Evolutionary conservation across 2,113 vertebrate species (phyloP).

Genomic region (Trogon melanurus): DNA sequence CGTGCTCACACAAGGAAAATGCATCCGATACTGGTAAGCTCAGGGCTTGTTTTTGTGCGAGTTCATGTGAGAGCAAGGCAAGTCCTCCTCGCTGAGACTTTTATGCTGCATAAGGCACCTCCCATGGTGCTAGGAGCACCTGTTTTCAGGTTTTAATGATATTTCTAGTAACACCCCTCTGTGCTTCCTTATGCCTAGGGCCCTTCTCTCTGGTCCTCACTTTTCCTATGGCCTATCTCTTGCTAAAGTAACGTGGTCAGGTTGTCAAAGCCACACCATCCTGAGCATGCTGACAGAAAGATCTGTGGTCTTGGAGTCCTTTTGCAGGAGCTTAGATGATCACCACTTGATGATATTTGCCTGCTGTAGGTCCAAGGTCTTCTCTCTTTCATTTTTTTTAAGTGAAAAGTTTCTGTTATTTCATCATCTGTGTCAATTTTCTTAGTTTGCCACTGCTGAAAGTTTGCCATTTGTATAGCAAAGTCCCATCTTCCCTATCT

Average conservation of each 20-base stretch:
- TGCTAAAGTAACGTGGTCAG: not conserved
- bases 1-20: not conserved
- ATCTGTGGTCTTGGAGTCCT: not conserved
- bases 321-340: not conserved
- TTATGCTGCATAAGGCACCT: not conserved
- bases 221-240: not conserved
- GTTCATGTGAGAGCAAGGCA: not conserved
- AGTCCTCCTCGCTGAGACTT: not conserved
- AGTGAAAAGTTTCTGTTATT: not conserved
- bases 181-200: not conserved
- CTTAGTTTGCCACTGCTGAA: not conserved
- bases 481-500: not conserved
- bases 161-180: not conserved
- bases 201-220: not conserved
- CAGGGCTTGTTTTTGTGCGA: not conserved
- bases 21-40: not conserved
- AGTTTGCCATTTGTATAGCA: not conserved
- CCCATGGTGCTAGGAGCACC: not conserved
- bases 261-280: not conserved
- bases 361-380: not conserved
- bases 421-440: not conserved
- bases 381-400: not conserved
- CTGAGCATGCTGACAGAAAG: not conserved
- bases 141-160: slow-evolving; percentile 15
- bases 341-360: not conserved